A percentile compares a stretch with the other conserved stretches of the same genome.
These are phyloP conservation scores for Halcyon leucocephala DNA, from an alignment of 2,797 vertebrate genomes.

Conservation along the genomic window DNA sequence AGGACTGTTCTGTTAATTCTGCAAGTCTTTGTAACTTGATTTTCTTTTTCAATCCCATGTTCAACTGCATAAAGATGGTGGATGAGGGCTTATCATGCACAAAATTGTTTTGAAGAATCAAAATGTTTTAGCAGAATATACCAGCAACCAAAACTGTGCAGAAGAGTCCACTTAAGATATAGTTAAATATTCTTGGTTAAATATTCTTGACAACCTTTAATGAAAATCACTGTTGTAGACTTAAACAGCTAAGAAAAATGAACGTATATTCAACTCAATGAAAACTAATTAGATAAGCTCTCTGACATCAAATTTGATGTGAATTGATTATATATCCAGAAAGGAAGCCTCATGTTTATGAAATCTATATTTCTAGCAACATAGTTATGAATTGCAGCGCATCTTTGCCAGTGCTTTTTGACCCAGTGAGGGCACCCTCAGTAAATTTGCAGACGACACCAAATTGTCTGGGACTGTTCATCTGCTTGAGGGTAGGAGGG, in stretches of 20 bases:
- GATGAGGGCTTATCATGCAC: neutral
- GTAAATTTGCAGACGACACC: too few relatives aligned
- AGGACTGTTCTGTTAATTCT: neutral
- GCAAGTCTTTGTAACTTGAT: neutral
- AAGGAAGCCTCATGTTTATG: constrained; percentile 3
- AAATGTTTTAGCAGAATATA: neutral
- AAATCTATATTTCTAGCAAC: neutral
- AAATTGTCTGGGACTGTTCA: too few relatives aligned
- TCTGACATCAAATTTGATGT: neutral
- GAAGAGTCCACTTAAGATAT: neutral
- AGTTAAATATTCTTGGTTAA: neutral
- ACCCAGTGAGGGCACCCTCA: neutral
- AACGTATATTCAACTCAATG: neutral
- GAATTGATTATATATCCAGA: constrained; percentile 12
- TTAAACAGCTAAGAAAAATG: neutral
- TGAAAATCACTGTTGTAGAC: neutral
- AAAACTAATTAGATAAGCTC: constrained; percentile 21
- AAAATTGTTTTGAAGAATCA: neutral
- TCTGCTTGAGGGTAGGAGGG: too few relatives aligned
- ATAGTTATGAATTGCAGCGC: neutral
- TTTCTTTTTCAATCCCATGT: neutral
- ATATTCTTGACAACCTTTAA: neutral
- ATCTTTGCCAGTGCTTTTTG: neutral
- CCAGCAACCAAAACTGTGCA: neutral
- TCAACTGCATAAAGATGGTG: neutral